Evolutionary conservation across 2,113 vertebrate genomes (phyloP).

Genomic region (Dolichotis patagonum): DNA sequence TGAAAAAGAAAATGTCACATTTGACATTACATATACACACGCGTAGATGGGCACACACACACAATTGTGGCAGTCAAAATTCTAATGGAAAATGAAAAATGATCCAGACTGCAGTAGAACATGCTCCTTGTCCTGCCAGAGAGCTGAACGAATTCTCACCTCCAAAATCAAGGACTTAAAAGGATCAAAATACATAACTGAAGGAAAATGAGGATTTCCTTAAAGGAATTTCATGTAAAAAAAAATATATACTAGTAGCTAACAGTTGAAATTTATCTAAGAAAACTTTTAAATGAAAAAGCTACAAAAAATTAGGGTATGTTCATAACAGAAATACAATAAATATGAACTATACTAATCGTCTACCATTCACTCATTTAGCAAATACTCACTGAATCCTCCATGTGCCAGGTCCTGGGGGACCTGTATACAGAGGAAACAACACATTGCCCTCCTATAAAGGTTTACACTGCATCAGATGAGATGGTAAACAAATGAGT

Average conservation of each 20-base stretch:
- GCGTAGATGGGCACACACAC: no score
- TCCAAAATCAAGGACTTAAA: not conserved
- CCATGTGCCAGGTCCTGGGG: not conserved
- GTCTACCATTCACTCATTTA: not conserved
- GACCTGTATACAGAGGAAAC: not conserved
- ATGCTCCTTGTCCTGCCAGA: not conserved
- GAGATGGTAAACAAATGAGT: not conserved
- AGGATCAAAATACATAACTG: not conserved
- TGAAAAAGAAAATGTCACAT: not conserved
- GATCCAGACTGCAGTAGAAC: not conserved
- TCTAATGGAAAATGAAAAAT: not conserved
- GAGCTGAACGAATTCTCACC: not conserved
- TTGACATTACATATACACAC: not conserved
- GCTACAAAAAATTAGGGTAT: slow-evolving; percentile 16
- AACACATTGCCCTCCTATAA: not conserved
- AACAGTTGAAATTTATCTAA: slow-evolving; percentile 24
- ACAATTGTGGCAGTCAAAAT: not conserved
- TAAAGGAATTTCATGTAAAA: not conserved
- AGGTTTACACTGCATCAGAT: not conserved
- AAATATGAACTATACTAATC: not conserved
- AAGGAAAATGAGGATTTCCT: not conserved
- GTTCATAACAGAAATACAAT: slow-evolving; percentile 36
- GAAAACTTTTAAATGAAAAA: slow-evolving; percentile 29
- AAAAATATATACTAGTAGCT: not conserved
- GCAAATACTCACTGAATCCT: not conserved